phyloP scores from a whole-genome alignment of 2,888 invertebrate species.

The Phortica okadai region DNA sequence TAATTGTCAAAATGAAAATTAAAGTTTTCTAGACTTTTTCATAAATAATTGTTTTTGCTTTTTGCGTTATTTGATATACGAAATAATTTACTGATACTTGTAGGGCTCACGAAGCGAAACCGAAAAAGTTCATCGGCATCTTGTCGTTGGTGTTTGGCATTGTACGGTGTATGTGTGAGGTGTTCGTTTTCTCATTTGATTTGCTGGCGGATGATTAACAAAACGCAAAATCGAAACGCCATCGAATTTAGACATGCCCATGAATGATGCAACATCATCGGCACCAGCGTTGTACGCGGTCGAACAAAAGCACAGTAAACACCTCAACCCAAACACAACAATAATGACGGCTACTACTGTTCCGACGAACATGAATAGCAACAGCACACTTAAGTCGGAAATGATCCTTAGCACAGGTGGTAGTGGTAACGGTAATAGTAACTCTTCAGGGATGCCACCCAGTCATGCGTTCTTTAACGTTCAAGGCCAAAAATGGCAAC shows the following conservation, averaged over 20 bases:
- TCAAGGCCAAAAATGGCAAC: constrained; percentile 72
- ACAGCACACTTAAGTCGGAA: constrained; percentile 52
- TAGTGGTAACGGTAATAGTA: constrained; percentile 32
- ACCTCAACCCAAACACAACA: neutral
- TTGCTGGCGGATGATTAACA: constrained; percentile 13
- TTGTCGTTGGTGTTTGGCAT: constrained; percentile 4
- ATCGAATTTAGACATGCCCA: constrained; percentile 49
- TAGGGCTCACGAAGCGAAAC: constrained; percentile 21
- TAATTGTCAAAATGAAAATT: neutral
- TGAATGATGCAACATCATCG: constrained; percentile 57
- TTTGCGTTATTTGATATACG: neutral
- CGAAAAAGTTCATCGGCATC: constrained; percentile 29
- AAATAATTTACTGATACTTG: neutral
- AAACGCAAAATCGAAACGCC: constrained; percentile 16
- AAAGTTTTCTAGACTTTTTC: neutral
- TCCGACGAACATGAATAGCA: constrained; percentile 47
- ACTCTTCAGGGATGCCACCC: neutral
- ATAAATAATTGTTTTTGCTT: neutral
- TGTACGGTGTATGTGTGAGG: neutral
- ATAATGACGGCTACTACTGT: constrained; percentile 36
- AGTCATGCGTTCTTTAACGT: constrained; percentile 44
- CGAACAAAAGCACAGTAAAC: constrained; percentile 50
- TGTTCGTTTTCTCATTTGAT: constrained; percentile 6
- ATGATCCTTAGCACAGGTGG: constrained; percentile 37
- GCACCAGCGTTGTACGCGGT: constrained; percentile 54